phyloP scores from a whole-genome alignment of 2,113 vertebrate species.

The Ginglymostoma cirratum region DNA sequence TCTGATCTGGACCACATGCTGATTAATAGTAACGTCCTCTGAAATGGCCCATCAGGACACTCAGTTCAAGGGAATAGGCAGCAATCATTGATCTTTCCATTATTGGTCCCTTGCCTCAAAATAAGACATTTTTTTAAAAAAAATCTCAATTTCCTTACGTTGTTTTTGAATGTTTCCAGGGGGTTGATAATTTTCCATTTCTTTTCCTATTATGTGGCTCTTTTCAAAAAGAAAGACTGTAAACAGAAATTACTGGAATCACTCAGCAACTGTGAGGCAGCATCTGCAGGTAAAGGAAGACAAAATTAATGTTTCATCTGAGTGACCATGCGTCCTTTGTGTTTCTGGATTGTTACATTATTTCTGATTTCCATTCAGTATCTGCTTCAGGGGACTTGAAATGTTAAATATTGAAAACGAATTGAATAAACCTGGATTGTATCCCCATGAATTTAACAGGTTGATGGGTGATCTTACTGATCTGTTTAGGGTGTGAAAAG shows the following conservation, averaged over 20 bases:
- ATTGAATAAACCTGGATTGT: neutral
- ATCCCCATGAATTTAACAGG: neutral
- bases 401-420: neutral
- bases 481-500: neutral
- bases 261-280: neutral
- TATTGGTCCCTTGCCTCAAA: too few species aligned
- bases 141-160: neutral
- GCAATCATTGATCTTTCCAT: too few species aligned
- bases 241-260: neutral
- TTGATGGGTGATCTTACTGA: neutral
- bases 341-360: neutral
- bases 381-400: neutral
- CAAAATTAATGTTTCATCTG: too few species aligned
- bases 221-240: neutral
- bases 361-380: neutral
- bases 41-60: too few species aligned
- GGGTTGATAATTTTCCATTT: neutral
- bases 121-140: too few species aligned
- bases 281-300: neutral
- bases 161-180: neutral
- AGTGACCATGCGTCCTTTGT: neutral
- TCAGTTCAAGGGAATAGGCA: too few species aligned
- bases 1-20: too few species aligned
- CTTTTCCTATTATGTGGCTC: neutral
- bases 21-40: too few species aligned